Evolutionary conservation across 2,113 vertebrate genomes (phyloP), one percentile per base, ranked within the genome.

Genomic region (Colossoma macropomum): DNA sequence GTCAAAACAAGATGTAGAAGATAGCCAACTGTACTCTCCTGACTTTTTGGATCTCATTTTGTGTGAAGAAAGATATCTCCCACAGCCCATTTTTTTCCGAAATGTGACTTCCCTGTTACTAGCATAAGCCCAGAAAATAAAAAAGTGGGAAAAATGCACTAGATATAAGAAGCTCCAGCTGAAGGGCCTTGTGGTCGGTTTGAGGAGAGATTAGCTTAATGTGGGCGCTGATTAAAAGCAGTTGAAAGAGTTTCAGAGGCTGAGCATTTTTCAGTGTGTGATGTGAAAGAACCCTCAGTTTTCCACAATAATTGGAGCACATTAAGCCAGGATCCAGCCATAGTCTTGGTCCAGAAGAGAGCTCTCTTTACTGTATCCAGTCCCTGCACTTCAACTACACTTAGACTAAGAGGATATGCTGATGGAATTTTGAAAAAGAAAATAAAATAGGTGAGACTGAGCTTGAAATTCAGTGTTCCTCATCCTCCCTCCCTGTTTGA

Each of bases 391-490:
- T 72, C 56, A 72, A 48, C 54, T 48, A 23, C 19, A 63, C 56
- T 63, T 41, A 32, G n/a, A 48, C 25, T 71, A 80, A 60, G 52
- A 60, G 54, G 17, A 41, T n/a, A n/a, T 52, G 77, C 38, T 70
- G 50, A 41, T 70, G 60, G 71, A 45, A 19, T 81, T 59, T 60
- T 80, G 34, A 73, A 59, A 70, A 60, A 45, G 10, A 45, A 11
- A 45, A 45, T 9, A 45, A 45, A 73, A 68, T 52, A 50, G 21
- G 13, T 79, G 63, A 21, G 54, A 19, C 41, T 80, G 68, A 62
- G 79, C 11, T 63, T 73, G 27, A 81, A 63, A 81, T 34, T 19
- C 56, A 80, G 19, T 80, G 45, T 73, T 50, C 25, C 54, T 81
- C 27, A 28, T 81, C 7, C n/a, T 48, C 28, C 52, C 28, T 81